A percentile compares a stretch with the other conserved stretches of the same genome.
phyloP scores from a whole-genome alignment of 2,888 invertebrate genomes.

The Spisula solida region DNA sequence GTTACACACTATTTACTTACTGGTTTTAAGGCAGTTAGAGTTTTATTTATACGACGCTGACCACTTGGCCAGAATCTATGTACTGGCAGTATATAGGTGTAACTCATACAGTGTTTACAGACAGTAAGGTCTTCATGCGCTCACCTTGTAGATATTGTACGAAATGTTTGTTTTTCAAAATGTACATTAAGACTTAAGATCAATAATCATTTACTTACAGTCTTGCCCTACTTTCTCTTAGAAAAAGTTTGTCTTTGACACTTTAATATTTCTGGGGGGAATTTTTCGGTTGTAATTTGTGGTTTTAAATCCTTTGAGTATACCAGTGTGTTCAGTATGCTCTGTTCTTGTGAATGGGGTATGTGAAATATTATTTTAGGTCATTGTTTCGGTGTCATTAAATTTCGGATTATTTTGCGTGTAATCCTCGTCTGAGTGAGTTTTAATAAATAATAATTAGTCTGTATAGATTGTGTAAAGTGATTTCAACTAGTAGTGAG shows the following conservation, averaged over 20 bases:
- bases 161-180: not conserved
- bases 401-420: no score
- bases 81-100: no score
- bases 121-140: no score
- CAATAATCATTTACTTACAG: not conserved
- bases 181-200: not conserved
- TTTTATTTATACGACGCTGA: slow-evolving; percentile 20
- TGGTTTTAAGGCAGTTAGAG: not conserved
- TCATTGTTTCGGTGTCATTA: no score
- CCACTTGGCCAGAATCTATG: slow-evolving; percentile 18
- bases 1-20: not conserved
- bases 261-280: not conserved
- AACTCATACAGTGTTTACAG: no score
- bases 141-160: not conserved
- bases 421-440: no score
- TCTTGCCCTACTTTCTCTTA: not conserved
- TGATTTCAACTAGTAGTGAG: no score
- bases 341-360: no score
- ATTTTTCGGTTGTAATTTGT: not conserved
- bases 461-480: no score
- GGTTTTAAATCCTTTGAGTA: not conserved
- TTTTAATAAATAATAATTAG: no score
- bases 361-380: no score
- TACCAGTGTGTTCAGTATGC: not conserved
- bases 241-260: not conserved